phyloP scores from a whole-genome alignment of 2,888 invertebrate genomes.

The Mythimna ferrago region DNA sequence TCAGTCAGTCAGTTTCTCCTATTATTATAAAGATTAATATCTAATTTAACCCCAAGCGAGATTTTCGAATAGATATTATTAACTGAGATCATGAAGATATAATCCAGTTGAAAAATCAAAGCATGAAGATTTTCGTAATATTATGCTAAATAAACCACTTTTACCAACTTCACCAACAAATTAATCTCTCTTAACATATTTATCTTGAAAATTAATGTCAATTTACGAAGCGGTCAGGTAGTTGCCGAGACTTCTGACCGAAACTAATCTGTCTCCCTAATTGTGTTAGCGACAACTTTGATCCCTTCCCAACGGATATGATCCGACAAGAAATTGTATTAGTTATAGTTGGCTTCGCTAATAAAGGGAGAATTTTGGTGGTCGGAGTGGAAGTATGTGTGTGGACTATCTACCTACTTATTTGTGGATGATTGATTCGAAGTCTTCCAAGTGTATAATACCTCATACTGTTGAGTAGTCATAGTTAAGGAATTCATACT shows the following conservation, averaged over 20 bases:
- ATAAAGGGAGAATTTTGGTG: conserved; percentile 79
- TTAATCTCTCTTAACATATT: conserved; percentile 66
- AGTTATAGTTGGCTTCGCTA: conserved; percentile 88
- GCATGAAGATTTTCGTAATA: too few species aligned
- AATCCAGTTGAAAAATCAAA: neutral
- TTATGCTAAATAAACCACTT: neutral
- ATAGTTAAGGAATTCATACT: too few species aligned
- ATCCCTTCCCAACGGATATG: conserved; percentile 89
- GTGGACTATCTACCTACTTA: neutral
- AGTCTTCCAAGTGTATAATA: conserved; percentile 20
- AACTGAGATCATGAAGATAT: neutral
- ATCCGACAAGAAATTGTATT: conserved; percentile 88
- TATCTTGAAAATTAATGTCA: conserved; percentile 80
- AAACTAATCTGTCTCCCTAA: conserved; percentile 89
- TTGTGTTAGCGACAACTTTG: conserved; percentile 90
- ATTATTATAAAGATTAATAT: too few species aligned
- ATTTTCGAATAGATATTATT: too few species aligned
- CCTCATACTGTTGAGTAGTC: neutral
- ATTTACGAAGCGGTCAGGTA: conserved; percentile 83
- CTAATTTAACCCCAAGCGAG: too few species aligned
- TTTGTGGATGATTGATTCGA: conserved; percentile 37
- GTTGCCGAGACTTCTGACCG: conserved; percentile 77
- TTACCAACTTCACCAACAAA: conserved; percentile 44
- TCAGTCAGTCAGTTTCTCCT: too few species aligned
- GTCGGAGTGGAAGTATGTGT: conserved; percentile 39